Base-by-base conservation (phyloP, 1,140 invertebrate species). In the Drosophila orosa region DNA sequence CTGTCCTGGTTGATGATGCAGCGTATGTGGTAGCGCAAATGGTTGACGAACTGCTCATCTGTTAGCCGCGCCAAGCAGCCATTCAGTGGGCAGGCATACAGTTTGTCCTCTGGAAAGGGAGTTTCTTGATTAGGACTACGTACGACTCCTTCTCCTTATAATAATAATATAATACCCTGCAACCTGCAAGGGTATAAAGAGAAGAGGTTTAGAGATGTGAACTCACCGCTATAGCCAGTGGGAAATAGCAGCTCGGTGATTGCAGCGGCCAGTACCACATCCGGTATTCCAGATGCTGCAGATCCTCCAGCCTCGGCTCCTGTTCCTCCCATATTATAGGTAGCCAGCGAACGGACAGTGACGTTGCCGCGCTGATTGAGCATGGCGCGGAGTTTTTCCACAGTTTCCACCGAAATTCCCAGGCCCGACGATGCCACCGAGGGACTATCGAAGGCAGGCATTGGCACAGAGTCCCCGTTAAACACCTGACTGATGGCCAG, bases 41-140 rank as follows among this genome's bases (percentile, higher is more conserved):
- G 83, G 35, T 52, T 80, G 3, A 62, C 63, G 5, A 89, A 89
- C 8, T 40, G 39, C 0, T 73, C 65, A 5, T 56, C 67, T 0
- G 42, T 35, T 22, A 87, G 57, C 5, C 40, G 35, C 2, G 31
- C 75, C 12, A 39, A 56, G 63, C 83, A 87, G 0, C 44, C 40
- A 25, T 58, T 83, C 1, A 42, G 47, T 3, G 83, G 83, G 12
- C 83, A 87, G 8, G 56, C 72, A n/a, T 31, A 87, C 1, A 87
- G 60, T 13, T 25, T 56, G 15, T 54, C 62, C 5, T 67, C 83
- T 87, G 57, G 31, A 10, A 1, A 19, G 22, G 27, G 0, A 31
- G 15, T 24, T 13, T 56, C 2, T n/a, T 3, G 15, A 39, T 42
- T 42, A 50, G n/a, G 5, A n/a, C n/a, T n/a, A n/a, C n/a, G n/a